Evolutionary conservation across 2,113 vertebrate genomes (phyloP), one percentile per base, ranked within the genome.

Genomic region (Muntiacus reevesi): DNA sequence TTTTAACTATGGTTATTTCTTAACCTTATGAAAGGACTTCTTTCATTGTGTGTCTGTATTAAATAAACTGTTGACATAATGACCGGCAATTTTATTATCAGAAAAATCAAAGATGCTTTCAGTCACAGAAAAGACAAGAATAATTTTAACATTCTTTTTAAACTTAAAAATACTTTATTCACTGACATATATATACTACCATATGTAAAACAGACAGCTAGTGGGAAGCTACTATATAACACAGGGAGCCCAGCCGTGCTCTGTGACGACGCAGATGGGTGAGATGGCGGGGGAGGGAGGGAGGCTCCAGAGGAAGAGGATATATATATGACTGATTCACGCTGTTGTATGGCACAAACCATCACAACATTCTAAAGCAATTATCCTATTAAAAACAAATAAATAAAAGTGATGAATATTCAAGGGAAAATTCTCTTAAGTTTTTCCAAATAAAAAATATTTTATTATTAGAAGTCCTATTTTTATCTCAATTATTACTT

Each of bases 91-190:
- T 88, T 92, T 40, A 86, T 21, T 59, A 82, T 82, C n/a, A 93
- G 67, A 9, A 93, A 91, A 89, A 50, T 47, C 36, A 96, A 93
- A 91, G 45, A 60, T 81, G 50, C 36, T 92, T 87, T 62, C 81
- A 93, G 40, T 78, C 84, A 89, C 10, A 96, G 36, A 83, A 93
- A 82, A 8, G 59, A 50, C 25, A 45, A 55, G 15, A 78, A 40
- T 62, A 91, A 95, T 50, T 88, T 50, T 86, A 91, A 89, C 36
- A 62, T 71, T 91, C 57, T 95, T 96, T 90, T 50, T 84, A 94
- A 95, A 71, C 14, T 79, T 94, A 94, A 89, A 95, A 64, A 67
- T 76, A 96, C 82, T 86, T 96, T 36, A 71, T 55, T 94, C 71
- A 76, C 23, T 76, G 71, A 76, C 71, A 40, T 14, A 74, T 76